These are phyloP conservation scores for Lophotis ruficrista DNA, from an alignment of 2,113 vertebrate genomes.

Conservation along the genomic window DNA sequence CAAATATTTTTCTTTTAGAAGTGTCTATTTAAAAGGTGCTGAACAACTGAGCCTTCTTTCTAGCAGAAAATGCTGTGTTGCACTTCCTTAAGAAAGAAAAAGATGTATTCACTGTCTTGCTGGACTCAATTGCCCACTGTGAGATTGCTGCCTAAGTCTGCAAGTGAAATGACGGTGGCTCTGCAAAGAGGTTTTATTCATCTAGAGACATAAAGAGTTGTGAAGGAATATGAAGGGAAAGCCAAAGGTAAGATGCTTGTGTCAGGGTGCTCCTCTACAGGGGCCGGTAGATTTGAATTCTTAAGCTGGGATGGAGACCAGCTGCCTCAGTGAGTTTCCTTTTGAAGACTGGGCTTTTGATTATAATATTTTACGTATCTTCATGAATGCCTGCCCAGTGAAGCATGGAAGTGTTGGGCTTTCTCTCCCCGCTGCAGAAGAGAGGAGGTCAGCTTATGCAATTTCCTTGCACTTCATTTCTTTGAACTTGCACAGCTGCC, in stretches of 20 bases:
- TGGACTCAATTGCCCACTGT: neutral
- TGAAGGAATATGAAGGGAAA: neutral
- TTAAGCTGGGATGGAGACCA: neutral
- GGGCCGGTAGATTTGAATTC: neutral
- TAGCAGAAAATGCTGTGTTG: constrained; percentile 20
- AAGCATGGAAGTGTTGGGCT: neutral
- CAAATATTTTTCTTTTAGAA: constrained; percentile 16
- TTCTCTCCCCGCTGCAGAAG: neutral
- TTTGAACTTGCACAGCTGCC: constrained; percentile 9
- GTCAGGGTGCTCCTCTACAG: neutral
- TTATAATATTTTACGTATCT: neutral
- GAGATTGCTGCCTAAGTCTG: neutral
- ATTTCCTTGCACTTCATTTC: constrained; percentile 34
- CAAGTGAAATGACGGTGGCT: neutral
- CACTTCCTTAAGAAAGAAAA: neutral
- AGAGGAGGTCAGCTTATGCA: neutral
- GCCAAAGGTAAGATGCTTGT: rapidly evolving
- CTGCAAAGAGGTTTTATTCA: neutral
- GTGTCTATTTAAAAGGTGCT: neutral
- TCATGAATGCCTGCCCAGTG: neutral
- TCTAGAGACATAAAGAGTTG: neutral
- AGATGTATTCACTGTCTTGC: neutral
- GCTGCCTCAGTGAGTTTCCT: neutral
- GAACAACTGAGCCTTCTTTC: neutral
- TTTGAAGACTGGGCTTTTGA: neutral